Conservation (phyloP, 2,888 invertebrate genomes). For the Steinernema scapterisci region DNA sequence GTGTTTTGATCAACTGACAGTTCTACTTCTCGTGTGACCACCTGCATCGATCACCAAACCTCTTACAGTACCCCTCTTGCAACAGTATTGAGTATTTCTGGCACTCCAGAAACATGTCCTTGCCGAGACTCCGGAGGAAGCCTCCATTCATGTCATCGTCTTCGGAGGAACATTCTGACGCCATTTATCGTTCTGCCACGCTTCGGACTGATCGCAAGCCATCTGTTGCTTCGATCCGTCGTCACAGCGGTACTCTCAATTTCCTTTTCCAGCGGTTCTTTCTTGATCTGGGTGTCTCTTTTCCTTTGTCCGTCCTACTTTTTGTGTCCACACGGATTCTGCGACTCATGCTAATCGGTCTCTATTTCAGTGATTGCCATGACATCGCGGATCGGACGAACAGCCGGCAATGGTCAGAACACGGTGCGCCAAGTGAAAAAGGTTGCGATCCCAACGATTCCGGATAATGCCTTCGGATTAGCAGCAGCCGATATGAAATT, state of each 20-base stretch:
- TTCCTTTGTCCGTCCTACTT: conserved; percentile 4
- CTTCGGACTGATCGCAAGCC: conserved; percentile 26
- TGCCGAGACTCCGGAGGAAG: conserved; percentile 4
- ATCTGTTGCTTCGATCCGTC: conserved; percentile 29
- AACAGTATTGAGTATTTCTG: not conserved
- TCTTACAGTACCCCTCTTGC: conserved; percentile 4
- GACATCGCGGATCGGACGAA: conserved; percentile 8
- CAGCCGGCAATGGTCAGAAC: not conserved
- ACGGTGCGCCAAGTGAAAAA: conserved; percentile 23
- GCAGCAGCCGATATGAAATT: not conserved
- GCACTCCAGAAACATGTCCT: not conserved
- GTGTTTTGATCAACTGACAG: not conserved
- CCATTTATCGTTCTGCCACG: conserved; percentile 21
- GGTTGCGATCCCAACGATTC: conserved; percentile 13
- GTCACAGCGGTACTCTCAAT: conserved; percentile 20
- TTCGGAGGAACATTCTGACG: conserved; percentile 7
- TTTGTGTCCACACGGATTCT: not conserved
- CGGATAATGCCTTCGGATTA: conserved; percentile 25
- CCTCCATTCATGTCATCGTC: not conserved
- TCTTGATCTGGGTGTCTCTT: too few relatives aligned
- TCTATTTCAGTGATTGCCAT: conserved; percentile 19
- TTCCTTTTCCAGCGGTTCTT: too few relatives aligned
- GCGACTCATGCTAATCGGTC: not conserved
- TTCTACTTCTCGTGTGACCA: not conserved
- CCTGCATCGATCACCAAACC: not conserved